These are phyloP conservation scores for Phodopus roborovskii DNA, from an alignment of 2,113 vertebrate genomes.

Conservation along the genomic window DNA sequence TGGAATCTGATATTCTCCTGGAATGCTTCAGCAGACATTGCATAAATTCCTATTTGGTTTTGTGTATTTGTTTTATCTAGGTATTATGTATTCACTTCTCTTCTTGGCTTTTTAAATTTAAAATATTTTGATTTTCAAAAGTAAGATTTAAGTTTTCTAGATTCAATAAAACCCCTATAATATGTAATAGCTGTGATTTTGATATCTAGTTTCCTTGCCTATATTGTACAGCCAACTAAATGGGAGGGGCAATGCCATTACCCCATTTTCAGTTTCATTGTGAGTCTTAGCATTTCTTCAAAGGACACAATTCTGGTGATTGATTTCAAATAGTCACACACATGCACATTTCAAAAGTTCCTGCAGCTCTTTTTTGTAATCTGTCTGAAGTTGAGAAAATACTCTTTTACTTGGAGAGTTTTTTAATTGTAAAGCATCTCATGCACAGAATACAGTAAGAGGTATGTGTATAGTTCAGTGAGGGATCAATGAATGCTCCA, in stretches of 20 bases:
- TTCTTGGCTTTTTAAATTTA: neutral
- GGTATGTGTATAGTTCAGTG: neutral
- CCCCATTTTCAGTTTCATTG: constrained; percentile 32
- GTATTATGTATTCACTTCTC: neutral
- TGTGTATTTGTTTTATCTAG: constrained; percentile 1
- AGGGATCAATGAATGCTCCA: neutral
- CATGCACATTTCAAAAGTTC: neutral
- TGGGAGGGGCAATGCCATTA: neutral
- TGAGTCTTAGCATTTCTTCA: constrained; percentile 8
- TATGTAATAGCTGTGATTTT: neutral
- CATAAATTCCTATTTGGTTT: constrained; percentile 32
- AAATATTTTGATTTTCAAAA: constrained; percentile 6
- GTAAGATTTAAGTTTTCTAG: neutral
- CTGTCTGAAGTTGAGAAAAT: neutral
- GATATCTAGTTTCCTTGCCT: neutral
- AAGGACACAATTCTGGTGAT: neutral
- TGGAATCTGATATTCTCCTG: neutral
- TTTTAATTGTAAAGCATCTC: neutral
- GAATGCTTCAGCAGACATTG: neutral
- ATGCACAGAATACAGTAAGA: neutral
- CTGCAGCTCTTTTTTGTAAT: neutral
- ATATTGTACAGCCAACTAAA: neutral
- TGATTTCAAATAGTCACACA: constrained; percentile 14
- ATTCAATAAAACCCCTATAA: constrained; percentile 29
- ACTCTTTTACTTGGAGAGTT: neutral